Evolutionary conservation across 2,888 invertebrate genomes (phyloP).

Genomic region (Synergus laeviventris): DNA sequence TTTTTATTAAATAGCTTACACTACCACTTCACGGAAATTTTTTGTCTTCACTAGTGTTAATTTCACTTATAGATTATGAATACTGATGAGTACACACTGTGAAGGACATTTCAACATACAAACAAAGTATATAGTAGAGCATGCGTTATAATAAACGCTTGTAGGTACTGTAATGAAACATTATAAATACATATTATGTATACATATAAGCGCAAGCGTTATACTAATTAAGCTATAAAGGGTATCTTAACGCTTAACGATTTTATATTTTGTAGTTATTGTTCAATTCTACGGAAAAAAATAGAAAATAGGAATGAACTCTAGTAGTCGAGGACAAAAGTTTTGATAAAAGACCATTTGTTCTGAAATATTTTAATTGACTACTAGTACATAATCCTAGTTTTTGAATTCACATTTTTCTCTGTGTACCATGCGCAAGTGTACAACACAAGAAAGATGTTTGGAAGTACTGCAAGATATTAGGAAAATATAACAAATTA

Average conservation of each 20-base stretch:
- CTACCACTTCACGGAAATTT: background rate
- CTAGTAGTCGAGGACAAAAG: too few relatives aligned
- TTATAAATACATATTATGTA: conserved; percentile 15
- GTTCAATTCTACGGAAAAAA: conserved; percentile 46
- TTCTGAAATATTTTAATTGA: too few relatives aligned
- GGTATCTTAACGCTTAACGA: conserved; percentile 53
- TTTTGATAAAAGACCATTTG: too few relatives aligned
- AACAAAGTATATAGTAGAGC: background rate
- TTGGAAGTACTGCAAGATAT: conserved; percentile 31
- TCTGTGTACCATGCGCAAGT: conserved; percentile 43
- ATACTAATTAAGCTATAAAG: conserved; percentile 36
- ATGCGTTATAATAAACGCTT: background rate
- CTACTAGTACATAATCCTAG: too few relatives aligned
- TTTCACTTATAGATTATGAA: background rate
- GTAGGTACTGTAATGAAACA: background rate
- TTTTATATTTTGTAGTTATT: conserved; percentile 62
- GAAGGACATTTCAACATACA: background rate
- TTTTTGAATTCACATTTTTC: too few relatives aligned
- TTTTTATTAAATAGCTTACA: background rate
- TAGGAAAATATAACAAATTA: conserved; percentile 37
- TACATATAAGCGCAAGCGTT: background rate
- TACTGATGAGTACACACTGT: background rate
- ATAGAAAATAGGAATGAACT: background rate
- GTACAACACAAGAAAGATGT: conserved; percentile 50
- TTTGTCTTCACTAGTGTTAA: background rate